Evolutionary conservation across 1,140 invertebrate genomes (phyloP), one percentile per base, ranked within the genome.

Genomic region (Brachionus manjavacas): DNA sequence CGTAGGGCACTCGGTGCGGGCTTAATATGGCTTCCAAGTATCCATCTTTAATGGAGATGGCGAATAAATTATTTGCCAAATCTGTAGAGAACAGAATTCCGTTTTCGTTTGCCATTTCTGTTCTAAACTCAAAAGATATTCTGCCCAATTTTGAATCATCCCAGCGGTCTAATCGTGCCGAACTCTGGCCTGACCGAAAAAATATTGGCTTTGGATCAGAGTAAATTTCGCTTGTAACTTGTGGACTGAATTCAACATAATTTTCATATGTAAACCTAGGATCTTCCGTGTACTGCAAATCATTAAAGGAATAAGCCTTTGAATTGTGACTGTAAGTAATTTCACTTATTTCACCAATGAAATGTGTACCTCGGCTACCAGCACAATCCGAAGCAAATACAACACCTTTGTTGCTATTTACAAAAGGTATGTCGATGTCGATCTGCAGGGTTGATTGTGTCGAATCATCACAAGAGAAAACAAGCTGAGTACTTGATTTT

Each of bases 211-310:
- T 81, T 39, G 79, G 79, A 35, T 81, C 64, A 9, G 79, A 81
- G 31, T 81, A 25, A 81, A 81, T 35, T 64, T 81, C 79, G 28
- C 2, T 43, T 12, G 41, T 81, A 14, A 64, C 31, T 35, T 81
- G 12, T 2, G 79, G 79, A 14, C 79, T 31, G 23, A 81, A 81
- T 68, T 81, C 79, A 25, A 81, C 79, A 68, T 81, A 81, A 14
- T 68, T 60, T 23, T 81, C 41, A 46, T 81, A 81, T 12, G 79
- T 64, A 46, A 64, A 81, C 20, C 79, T 60, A 11, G 79, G 79
- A 39, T 81, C 79, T 60, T 81, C 79, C 9, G 52, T 39, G n/a
- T 81, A 81, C 43, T 81, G 79, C 43, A 81, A 68, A 68, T 81
- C 79, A 28, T 81, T 31, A 25, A 81, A 81, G 25, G 52, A 35